Base-by-base conservation (phyloP, 2,113 vertebrate genomes). In the Nyctereutes procyonoides region DNA sequence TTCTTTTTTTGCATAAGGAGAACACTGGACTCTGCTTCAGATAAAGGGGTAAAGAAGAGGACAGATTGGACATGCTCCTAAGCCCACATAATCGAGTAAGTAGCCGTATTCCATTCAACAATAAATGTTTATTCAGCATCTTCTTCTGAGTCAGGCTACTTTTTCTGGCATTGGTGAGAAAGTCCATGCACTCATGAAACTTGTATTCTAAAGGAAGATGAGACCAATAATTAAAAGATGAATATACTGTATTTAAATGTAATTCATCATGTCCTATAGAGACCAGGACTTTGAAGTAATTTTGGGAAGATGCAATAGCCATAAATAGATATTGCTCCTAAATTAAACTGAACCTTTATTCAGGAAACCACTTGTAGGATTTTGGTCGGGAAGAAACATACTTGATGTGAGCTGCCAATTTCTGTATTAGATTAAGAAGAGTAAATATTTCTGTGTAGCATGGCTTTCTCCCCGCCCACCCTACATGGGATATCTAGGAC, bases 161-260 rank as follows among this genome's bases (percentile, higher is more conserved):
- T 93, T 74, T 85, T 65, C 55, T 95, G 19, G 9, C 60, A 24
- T 87, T 84, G 74, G 19, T 94, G 53, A 20, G 58, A 62, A 60
- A 88, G 58, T 86, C 4, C 13, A 96, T 80, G 38, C 3, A 19
- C 58, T 79, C 88, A 62, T 8, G 38, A 55, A 94, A 88, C 35
- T 79, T 87, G 38, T 32, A 93, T 69, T 93, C 13, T 91, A 88
- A 73, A 35, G 22, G 20, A 86, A 73, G 60, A 80, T 8, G 24
- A 76, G 32, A 89, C 6, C 28, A 69, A 69, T 51, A 63, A 87
- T 74, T 81, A 73, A 89, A 81, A 97, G 92, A 92, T 35, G 8
- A 94, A 56, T 4, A 63, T 55, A 55, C 14, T 79, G 1, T 65
- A 43, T 63, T 95, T 69, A 95, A 86, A 58, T 83, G 26, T 73